Evolutionary conservation across 2,888 invertebrate species (phyloP), one percentile per base, ranked within the genome.

Genomic region (Gari tellinella): DNA sequence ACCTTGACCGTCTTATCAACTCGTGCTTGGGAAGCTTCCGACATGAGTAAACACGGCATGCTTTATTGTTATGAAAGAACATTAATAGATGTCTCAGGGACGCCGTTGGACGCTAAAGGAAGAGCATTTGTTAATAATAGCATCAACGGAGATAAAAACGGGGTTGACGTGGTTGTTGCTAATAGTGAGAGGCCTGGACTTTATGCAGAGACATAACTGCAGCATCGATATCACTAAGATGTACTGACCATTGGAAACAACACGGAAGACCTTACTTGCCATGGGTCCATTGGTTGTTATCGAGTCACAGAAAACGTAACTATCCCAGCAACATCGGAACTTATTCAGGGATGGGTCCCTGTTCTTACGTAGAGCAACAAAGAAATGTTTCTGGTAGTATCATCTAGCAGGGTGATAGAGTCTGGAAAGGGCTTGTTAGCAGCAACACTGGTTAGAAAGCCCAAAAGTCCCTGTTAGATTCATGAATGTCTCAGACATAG

Each of bases 1-100:
- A 62, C 62, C 7, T 17, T 62, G n/a, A 43, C 43, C 4, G 19
- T 62, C 1, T 19, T 62, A 1, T 62, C 62, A 26, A 10, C 52
- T 14, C 31, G 38, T 17, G 53, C 43, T 2, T 62, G 52, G 62
- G 19, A 8, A n/a, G n/a, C n/a, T n/a, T n/a, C n/a, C n/a, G n/a
- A n/a, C n/a, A n/a, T n/a, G n/a, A n/a, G n/a, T n/a, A n/a, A n/a
- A n/a, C n/a, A n/a, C n/a, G n/a, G n/a, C n/a, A n/a, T n/a, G n/a
- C n/a, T n/a, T n/a, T n/a, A 10, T 5, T 2, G 40, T 21, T 56
- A 10, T 45, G 23, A 57, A 5, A 21, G 26, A 25, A 57, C 12
- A 2, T 4, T 57, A 12, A 12, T 26, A 3, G n/a, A 40, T 10
- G 56, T 41, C 4, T 41, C 40, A 41, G 56, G 56, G 3, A 12